phyloP scores from a whole-genome alignment of 1,140 invertebrate genomes.

The Harlomillsia oculata region DNA sequence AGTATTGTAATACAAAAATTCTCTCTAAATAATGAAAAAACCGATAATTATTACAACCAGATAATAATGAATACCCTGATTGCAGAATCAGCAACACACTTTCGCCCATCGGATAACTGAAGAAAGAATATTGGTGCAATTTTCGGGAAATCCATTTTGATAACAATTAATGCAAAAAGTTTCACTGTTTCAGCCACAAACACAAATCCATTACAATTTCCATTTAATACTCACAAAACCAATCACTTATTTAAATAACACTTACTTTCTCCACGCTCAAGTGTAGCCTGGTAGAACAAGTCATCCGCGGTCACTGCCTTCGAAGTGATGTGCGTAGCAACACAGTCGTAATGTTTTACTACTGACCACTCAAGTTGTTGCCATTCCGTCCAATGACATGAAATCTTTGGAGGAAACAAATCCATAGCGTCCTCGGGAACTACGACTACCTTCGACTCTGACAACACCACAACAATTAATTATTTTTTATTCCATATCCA shows the following conservation, averaged over 20 bases:
- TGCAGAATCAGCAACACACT: constrained; percentile 54
- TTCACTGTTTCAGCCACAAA: constrained; percentile 47
- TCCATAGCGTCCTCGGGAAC: constrained; percentile 37
- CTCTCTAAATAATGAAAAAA: constrained; percentile 7
- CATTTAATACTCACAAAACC: constrained; percentile 6
- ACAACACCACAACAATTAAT: constrained; percentile 22
- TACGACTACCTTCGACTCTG: constrained; percentile 39
- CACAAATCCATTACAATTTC: not conserved
- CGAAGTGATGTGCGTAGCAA: constrained; percentile 46
- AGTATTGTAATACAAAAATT: not conserved
- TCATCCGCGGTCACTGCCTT: constrained; percentile 43
- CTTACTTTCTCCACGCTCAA: constrained; percentile 53
- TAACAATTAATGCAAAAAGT: constrained; percentile 60
- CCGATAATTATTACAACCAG: constrained; percentile 14
- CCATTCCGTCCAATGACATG: constrained; percentile 57
- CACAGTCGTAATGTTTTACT: constrained; percentile 49
- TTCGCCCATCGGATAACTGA: constrained; percentile 50
- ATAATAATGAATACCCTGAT: constrained; percentile 49
- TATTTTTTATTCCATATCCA: not conserved
- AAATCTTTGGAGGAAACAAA: constrained; percentile 44
- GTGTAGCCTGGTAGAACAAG: constrained; percentile 44
- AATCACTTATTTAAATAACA: constrained; percentile 14
- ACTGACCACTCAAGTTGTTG: constrained; percentile 54
- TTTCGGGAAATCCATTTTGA: constrained; percentile 72
- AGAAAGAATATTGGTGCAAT: constrained; percentile 65